phyloP scores from a whole-genome alignment of 2,113 vertebrate genomes.

The Cryptotis parvus region DNA sequence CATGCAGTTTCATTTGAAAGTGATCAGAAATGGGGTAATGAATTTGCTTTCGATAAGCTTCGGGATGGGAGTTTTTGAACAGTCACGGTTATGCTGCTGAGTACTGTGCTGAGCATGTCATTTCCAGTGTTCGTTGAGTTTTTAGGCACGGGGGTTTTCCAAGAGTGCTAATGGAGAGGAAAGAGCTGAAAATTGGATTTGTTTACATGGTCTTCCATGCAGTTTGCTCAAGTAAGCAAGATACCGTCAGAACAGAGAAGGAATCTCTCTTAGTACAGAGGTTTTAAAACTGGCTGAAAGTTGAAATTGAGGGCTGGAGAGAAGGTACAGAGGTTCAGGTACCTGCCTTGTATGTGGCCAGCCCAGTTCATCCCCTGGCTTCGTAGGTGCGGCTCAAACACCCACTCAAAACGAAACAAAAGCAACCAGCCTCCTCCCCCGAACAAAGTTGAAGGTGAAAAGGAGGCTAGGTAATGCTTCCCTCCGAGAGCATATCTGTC shows the following conservation, averaged over 20 bases:
- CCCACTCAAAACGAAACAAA: too few relatives aligned
- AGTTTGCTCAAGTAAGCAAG: constrained; percentile 5
- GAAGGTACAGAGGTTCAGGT: too few relatives aligned
- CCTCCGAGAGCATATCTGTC: neutral
- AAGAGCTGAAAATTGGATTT: constrained; percentile 27
- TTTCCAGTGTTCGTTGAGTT: neutral
- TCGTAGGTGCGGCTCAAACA: too few relatives aligned
- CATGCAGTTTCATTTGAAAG: too few relatives aligned
- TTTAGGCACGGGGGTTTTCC: constrained; percentile 1
- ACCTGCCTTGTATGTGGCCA: too few relatives aligned
- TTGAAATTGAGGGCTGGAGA: neutral
- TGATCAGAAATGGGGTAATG: neutral
- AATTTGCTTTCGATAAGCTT: constrained; percentile 52
- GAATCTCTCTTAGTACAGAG: neutral
- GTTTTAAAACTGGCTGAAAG: neutral
- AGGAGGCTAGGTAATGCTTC: neutral
- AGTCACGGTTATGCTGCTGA: constrained; percentile 7
- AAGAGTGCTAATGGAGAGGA: neutral
- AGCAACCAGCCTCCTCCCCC: too few relatives aligned
- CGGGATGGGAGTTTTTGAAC: neutral
- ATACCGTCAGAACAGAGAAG: neutral
- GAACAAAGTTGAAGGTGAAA: neutral
- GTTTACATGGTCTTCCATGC: neutral
- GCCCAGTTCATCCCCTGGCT: too few relatives aligned
- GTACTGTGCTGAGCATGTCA: neutral